phyloP scores from a whole-genome alignment of 2,797 vertebrate species.

The Platalea minor region DNA sequence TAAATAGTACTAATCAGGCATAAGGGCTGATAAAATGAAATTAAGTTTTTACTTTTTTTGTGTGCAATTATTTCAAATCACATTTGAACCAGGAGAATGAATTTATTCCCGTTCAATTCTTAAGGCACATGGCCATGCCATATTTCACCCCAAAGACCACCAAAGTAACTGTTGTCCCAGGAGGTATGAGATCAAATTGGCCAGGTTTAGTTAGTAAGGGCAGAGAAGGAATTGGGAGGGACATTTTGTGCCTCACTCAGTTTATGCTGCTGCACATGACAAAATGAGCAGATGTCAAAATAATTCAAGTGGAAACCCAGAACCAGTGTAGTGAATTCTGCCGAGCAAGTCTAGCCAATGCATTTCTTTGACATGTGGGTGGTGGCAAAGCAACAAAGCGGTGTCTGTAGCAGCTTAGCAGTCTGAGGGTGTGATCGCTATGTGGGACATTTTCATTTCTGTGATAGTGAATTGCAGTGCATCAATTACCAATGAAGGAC shows the following conservation, averaged over 20 bases:
- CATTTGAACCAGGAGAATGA: background rate
- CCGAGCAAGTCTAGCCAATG: background rate
- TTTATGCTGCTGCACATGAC: background rate
- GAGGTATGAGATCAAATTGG: background rate
- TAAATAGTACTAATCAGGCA: background rate
- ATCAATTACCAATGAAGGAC: background rate
- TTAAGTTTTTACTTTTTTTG: background rate
- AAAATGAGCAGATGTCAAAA: background rate
- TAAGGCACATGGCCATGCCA: fast-evolving
- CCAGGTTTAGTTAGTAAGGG: background rate
- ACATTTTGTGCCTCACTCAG: background rate
- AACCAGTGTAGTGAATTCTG: background rate
- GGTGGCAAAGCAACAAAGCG: background rate
- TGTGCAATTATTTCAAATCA: background rate
- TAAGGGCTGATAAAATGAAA: background rate
- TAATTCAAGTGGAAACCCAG: background rate
- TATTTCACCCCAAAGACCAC: background rate
- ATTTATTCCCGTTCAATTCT: background rate
- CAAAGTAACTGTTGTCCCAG: background rate
- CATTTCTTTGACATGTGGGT: background rate
- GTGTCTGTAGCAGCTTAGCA: background rate
- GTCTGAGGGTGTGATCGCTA: background rate
- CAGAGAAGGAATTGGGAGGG: background rate
- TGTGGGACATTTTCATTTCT: background rate
- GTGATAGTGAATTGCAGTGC: background rate